A percentile compares a stretch with the other conserved stretches of the same genome.
phyloP scores from a whole-genome alignment of 92 coral and sea anemone species.

The Diadumene lineata region DNA sequence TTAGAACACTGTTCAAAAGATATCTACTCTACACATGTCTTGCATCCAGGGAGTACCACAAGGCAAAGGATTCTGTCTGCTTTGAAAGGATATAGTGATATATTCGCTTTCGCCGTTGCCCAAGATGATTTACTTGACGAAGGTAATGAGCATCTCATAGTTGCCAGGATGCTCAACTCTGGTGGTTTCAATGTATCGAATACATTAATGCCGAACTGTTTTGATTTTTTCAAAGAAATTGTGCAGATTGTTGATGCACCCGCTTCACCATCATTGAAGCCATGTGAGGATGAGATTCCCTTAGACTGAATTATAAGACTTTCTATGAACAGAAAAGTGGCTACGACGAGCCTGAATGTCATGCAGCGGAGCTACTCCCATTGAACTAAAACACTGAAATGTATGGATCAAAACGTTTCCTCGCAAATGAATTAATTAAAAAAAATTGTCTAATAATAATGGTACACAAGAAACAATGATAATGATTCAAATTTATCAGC shows the following conservation, averaged over 20 bases:
- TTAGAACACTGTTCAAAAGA: background rate
- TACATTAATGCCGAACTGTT: background rate
- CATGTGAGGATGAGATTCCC: slow-evolving; percentile 3
- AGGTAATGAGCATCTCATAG: slow-evolving; percentile 22
- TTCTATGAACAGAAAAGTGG: too few species aligned
- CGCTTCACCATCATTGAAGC: background rate
- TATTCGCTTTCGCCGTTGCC: slow-evolving; percentile 10
- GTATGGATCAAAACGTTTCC: too few species aligned
- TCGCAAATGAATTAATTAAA: too few species aligned
- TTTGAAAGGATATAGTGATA: slow-evolving; percentile 16
- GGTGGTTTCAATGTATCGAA: slow-evolving; percentile 4
- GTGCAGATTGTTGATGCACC: background rate
- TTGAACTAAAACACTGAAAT: too few species aligned
- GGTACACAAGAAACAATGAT: too few species aligned
- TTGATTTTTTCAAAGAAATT: background rate
- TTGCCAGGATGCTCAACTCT: slow-evolving; percentile 11
- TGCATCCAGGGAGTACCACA: slow-evolving; percentile 1
- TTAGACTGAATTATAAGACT: slow-evolving; percentile 3
- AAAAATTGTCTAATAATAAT: too few species aligned
- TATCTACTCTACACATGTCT: background rate
- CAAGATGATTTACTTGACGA: slow-evolving; percentile 17
- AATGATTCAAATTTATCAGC: too few species aligned
- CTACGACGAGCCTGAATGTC: too few species aligned
- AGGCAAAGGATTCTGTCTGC: slow-evolving; percentile 14
- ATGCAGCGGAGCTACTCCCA: too few species aligned